Conservation (phyloP, 2,113 vertebrate genomes). For the Pungitius pungitius region DNA sequence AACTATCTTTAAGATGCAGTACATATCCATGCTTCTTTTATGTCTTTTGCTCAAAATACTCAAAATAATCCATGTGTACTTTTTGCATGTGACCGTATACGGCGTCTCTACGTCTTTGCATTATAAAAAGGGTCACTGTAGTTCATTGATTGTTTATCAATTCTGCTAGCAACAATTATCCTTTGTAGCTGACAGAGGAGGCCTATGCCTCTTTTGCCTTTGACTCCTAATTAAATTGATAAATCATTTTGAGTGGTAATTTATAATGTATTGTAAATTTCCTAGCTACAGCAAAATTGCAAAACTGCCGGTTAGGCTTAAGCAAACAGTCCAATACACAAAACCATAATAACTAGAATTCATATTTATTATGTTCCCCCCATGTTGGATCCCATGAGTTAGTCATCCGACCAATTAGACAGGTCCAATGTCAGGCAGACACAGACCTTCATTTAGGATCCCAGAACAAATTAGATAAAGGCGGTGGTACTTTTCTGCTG, state of each 20-base stretch:
- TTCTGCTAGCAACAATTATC: too few relatives aligned
- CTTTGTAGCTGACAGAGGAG: too few relatives aligned
- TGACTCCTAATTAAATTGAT: too few relatives aligned
- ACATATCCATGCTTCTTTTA: too few relatives aligned
- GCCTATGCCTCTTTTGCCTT: too few relatives aligned
- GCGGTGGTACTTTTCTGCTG: slow-evolving; percentile 21
- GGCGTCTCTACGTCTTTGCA: too few relatives aligned
- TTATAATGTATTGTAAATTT: background rate
- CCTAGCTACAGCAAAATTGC: background rate
- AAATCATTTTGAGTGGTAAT: background rate
- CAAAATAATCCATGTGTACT: background rate
- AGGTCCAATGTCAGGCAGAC: slow-evolving; percentile 37
- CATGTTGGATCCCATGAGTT: slow-evolving; percentile 13
- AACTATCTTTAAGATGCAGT: too few relatives aligned
- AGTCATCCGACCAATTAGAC: slow-evolving; percentile 50
- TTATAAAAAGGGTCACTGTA: too few relatives aligned
- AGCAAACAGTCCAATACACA: background rate
- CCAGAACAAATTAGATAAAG: slow-evolving; percentile 52
- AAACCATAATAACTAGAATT: background rate
- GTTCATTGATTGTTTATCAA: too few relatives aligned
- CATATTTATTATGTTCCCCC: slow-evolving; percentile 21
- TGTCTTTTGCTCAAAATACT: too few relatives aligned
- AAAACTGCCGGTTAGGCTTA: background rate
- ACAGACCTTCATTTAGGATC: slow-evolving; percentile 40
- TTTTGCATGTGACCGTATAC: background rate